Percentiles rank a stretch among this genome's conserved stretches.
phyloP scores from a whole-genome alignment of 2,888 invertebrate genomes.

The Diloba caeruleocephala region DNA sequence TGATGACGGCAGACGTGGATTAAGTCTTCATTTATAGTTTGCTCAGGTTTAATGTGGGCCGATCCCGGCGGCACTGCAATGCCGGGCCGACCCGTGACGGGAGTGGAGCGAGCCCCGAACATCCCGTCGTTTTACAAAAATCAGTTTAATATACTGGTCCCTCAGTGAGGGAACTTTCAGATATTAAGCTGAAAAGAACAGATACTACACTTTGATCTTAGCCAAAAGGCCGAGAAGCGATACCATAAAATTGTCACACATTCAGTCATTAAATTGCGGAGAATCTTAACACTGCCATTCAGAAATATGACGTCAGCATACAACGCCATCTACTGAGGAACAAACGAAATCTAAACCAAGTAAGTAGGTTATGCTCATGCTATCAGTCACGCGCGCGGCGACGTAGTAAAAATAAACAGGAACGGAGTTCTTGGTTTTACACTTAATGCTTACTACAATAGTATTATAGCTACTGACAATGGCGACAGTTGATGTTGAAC shows the following conservation, averaged over 20 bases:
- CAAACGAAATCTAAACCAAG: not conserved
- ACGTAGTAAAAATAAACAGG: too few species aligned
- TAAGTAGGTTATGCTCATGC: constrained; percentile 11
- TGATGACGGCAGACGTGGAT: too few species aligned
- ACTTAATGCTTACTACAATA: too few species aligned
- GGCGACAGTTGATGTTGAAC: too few species aligned
- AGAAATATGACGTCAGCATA: constrained; percentile 25
- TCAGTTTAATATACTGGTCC: constrained; percentile 33
- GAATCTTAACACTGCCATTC: constrained; percentile 24
- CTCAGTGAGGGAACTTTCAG: constrained; percentile 29
- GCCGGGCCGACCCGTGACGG: constrained; percentile 32
- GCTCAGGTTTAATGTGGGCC: constrained; percentile 5
- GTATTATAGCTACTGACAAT: too few species aligned
- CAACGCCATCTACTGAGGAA: constrained; percentile 24
- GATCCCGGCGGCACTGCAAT: constrained; percentile 26
- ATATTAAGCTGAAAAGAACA: constrained; percentile 36
- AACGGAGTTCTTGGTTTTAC: too few species aligned
- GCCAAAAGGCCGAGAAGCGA: constrained; percentile 25
- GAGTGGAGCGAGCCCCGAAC: constrained; percentile 34
- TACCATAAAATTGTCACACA: not conserved
- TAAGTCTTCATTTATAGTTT: too few species aligned
- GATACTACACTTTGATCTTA: constrained; percentile 21
- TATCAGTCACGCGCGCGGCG: too few species aligned
- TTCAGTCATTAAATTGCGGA: constrained; percentile 1
- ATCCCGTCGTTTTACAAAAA: constrained; percentile 32